phyloP scores from a whole-genome alignment of 2,797 vertebrate genomes.

The Acanthurus tractus region DNA sequence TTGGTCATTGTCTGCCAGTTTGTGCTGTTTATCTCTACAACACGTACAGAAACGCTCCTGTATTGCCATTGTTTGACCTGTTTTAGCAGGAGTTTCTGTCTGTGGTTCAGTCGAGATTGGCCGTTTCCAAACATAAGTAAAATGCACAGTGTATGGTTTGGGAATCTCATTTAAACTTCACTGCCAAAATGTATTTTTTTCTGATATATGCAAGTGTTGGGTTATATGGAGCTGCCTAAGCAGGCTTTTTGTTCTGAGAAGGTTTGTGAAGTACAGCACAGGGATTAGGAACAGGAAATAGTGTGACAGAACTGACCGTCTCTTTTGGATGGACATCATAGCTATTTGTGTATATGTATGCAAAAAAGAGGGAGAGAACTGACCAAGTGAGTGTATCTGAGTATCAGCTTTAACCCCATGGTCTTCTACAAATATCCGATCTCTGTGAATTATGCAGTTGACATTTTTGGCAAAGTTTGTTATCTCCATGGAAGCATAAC shows the following conservation, averaged over 20 bases:
- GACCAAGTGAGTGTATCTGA: not conserved
- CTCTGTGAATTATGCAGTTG: constrained; percentile 41
- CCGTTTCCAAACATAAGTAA: constrained; percentile 37
- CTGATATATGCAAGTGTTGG: constrained; percentile 56
- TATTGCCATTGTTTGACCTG: no score
- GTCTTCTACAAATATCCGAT: constrained; percentile 24
- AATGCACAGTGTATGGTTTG: constrained; percentile 36
- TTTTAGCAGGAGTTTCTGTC: not conserved
- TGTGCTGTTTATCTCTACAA: no score
- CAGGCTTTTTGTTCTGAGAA: constrained; percentile 35
- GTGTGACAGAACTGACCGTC: constrained; percentile 27
- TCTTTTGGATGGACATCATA: constrained; percentile 9
- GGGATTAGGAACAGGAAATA: constrained; percentile 4
- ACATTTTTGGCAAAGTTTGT: constrained; percentile 47
- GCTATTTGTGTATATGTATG: constrained; percentile 9
- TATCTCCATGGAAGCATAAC: constrained; percentile 67
- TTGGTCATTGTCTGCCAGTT: no score
- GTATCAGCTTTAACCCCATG: constrained; percentile 6
- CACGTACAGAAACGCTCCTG: no score
- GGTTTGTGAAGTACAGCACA: constrained; percentile 47
- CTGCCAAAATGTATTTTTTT: constrained; percentile 52
- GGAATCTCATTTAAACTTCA: constrained; percentile 15
- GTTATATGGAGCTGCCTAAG: constrained; percentile 21
- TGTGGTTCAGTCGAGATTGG: constrained; percentile 17
- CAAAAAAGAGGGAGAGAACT: not conserved